A percentile compares a stretch with the other conserved stretches of the same genome.
Evolutionary conservation across 1,140 invertebrate species (phyloP).

Genomic region (Drosophila melanica): DNA sequence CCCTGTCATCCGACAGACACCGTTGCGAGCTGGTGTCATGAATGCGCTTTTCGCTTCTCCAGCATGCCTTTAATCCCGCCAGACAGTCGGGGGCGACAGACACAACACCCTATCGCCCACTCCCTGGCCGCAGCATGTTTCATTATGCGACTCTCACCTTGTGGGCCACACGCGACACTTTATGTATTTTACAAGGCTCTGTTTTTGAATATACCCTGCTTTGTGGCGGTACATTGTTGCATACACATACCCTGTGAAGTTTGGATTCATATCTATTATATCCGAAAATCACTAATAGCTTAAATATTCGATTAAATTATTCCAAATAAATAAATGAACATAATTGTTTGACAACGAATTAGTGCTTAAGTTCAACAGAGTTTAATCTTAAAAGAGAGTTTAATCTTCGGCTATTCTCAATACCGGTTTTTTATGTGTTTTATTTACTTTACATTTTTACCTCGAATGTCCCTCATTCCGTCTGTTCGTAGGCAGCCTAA

Average conservation of each 20-base stretch:
- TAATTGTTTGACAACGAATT: no score
- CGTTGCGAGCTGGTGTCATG: constrained; percentile 27
- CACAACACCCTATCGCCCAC: background rate
- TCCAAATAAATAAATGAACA: no score
- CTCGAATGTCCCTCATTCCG: constrained; percentile 35
- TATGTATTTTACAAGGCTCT: constrained; percentile 25
- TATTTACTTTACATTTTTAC: constrained; percentile 59
- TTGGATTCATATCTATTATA: no score
- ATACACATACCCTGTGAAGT: no score
- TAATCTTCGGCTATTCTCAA: background rate
- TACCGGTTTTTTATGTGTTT: constrained; percentile 21
- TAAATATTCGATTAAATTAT: no score
- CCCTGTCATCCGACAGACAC: constrained; percentile 10
- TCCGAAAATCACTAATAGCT: no score
- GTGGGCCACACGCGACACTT: constrained; percentile 28
- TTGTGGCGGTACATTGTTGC: background rate
- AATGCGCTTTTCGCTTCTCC: constrained; percentile 44
- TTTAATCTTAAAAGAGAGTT: constrained; percentile 6
- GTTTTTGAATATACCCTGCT: constrained; percentile 16
- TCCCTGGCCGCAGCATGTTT: constrained; percentile 13
- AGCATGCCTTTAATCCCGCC: constrained; percentile 41
- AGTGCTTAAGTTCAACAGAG: no score
- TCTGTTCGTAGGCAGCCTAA: constrained; percentile 40
- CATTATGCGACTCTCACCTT: constrained; percentile 38
- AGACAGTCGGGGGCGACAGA: constrained; percentile 27